Evolutionary conservation across 30 jellyfish, hydroid and myxozoan genomes (phyloP), one percentile per base, ranked within the genome.

Genomic region (Nemopilema nomurai): DNA sequence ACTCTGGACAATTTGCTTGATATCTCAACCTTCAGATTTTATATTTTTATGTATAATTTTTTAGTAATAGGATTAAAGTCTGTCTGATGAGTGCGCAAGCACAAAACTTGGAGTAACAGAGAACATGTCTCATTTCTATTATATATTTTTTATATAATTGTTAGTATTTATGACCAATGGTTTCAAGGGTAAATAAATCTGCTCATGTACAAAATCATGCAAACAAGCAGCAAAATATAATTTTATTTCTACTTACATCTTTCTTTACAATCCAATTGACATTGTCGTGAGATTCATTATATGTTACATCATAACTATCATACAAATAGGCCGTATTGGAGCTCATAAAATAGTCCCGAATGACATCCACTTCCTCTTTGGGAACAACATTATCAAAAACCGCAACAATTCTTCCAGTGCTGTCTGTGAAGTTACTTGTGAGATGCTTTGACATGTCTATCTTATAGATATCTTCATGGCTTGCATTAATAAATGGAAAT

Each of bases 301-400:
- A 23, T 17, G 80, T 90, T 1, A 69, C 82, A 31, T 89, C 97
- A 73, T 89, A 89, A 0, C 80, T 64, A 51, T 65, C 90, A 80
- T 82, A 82, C 21, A 50, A 3, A 68, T 71, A 80, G 3, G 87
- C 90, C 50, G 87, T 26, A 57, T 82, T 79, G 20, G 67, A 25
- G 51, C 77, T 69, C 67, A 82, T 64, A 81, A 80, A 89, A 27
- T 57, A 89, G 19, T 63, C 67, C 49, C 97, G 28, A 18, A 89
- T 22, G 13, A 83, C 28, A 49, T 81, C 90, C 28, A 89, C 74
- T 57, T 80, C 90, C 18, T 81, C 90, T 74, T 89, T 80, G 9
- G 93, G 93, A 16, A 89, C 87, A 31, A 89, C 90, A 76, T 82
- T 77, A 41, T 89, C 97, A 28, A 89, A 89, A 49, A 89, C 90